These are phyloP conservation scores for Lasioglossum baleicum DNA, from an alignment of 1,140 invertebrate genomes.

Conservation along the genomic window DNA sequence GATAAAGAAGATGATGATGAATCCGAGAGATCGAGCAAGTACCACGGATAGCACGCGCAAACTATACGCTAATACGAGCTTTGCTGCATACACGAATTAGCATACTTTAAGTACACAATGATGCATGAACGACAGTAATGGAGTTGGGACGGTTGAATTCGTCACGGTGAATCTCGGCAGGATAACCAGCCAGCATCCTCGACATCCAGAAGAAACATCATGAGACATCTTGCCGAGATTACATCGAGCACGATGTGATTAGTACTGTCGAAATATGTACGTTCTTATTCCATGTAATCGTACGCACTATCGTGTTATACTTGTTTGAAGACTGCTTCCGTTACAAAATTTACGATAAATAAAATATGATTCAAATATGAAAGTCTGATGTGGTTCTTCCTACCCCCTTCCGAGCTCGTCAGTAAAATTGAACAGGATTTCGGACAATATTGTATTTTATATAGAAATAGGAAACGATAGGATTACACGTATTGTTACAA, in stretches of 20 bases:
- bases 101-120: conserved; percentile 56
- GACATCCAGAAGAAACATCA: conserved; percentile 19
- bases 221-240: conserved; percentile 5
- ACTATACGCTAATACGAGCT: conserved; percentile 68
- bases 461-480: neutral
- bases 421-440: neutral
- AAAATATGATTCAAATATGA: conserved; percentile 66
- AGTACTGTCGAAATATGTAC: conserved; percentile 40
- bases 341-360: conserved; percentile 76
- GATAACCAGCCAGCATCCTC: conserved; percentile 71
- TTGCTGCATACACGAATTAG: conserved; percentile 67
- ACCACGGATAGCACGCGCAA: conserved; percentile 61
- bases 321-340: conserved; percentile 79
- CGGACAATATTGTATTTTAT: neutral
- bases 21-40: conserved; percentile 36
- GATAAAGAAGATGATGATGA: conserved; percentile 24
- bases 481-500: conserved; percentile 43
- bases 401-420: too few relatives aligned
- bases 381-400: too few relatives aligned
- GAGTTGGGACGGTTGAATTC: neutral
- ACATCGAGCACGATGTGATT: conserved; percentile 8
- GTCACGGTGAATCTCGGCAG: conserved; percentile 20
- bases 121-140: conserved; percentile 41
- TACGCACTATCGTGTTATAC: conserved; percentile 73
- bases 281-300: conserved; percentile 70